Conservation (phyloP, 2,888 invertebrate species). For the Ctenicera cuprea region DNA sequence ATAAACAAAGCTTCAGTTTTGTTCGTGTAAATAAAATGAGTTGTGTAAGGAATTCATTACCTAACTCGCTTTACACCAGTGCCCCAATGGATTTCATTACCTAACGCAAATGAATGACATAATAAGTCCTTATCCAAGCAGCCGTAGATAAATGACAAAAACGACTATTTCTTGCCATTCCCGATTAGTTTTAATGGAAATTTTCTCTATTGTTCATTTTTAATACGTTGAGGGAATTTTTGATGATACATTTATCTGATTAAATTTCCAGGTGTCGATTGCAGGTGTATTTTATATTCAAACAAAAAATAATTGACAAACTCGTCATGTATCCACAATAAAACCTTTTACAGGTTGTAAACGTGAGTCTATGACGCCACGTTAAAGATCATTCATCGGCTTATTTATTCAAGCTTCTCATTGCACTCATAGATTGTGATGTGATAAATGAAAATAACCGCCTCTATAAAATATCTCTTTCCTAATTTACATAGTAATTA, state of each 20-base stretch:
- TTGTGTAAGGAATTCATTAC: too few species aligned
- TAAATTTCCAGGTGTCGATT: constrained; percentile 27
- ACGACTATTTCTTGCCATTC: too few species aligned
- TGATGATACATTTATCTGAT: not conserved
- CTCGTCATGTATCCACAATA: constrained; percentile 20
- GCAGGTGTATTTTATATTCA: constrained; percentile 55
- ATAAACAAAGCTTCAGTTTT: too few species aligned
- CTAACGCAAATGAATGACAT: too few species aligned
- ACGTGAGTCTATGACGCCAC: constrained; percentile 6
- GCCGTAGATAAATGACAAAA: too few species aligned
- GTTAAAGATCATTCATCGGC: not conserved
- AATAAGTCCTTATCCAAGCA: too few species aligned
- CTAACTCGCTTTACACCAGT: too few species aligned
- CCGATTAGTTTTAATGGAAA: not conserved
- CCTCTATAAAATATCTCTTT: constrained; percentile 6
- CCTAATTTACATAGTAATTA: constrained; percentile 16
- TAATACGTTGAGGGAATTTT: not conserved
- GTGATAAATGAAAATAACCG: constrained; percentile 12
- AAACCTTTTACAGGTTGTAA: constrained; percentile 28
- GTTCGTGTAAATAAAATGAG: too few species aligned
- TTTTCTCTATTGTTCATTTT: not conserved
- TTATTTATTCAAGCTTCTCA: constrained; percentile 9
- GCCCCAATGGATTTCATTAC: too few species aligned
- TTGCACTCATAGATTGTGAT: not conserved
- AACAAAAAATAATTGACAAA: not conserved